Evolutionary conservation across 2,113 vertebrate genomes (phyloP).

Genomic region (Triplophysa tibetana): DNA sequence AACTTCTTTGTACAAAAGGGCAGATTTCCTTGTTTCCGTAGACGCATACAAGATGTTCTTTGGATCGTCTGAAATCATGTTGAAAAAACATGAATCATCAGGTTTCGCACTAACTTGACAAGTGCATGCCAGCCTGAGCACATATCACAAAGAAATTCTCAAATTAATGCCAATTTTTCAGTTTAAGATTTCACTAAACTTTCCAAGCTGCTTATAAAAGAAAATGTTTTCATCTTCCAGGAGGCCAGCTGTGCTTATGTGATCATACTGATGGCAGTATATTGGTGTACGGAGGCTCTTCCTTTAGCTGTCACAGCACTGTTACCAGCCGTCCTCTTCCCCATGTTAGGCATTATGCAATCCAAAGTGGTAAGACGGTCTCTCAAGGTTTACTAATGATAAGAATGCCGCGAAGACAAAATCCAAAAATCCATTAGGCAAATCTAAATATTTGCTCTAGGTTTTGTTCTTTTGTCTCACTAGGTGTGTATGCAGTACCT

Average conservation of each 20-base stretch:
- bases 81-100: background rate
- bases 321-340: constrained; percentile 88
- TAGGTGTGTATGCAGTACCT: constrained; percentile 96
- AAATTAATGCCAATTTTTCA: too few species aligned
- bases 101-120: too few species aligned
- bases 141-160: too few species aligned
- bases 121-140: too few species aligned
- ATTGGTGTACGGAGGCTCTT: constrained; percentile 94
- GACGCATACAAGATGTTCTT: background rate
- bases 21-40: background rate
- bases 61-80: background rate
- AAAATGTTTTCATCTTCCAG: constrained; percentile 67
- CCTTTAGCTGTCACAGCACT: constrained; percentile 89
- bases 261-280: constrained; percentile 90
- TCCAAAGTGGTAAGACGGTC: constrained; percentile 79
- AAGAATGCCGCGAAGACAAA: background rate
- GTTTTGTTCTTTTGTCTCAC: background rate
- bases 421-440: background rate
- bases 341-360: constrained; percentile 86
- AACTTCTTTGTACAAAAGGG: background rate
- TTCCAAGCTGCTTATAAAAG: background rate
- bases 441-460: background rate
- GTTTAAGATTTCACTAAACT: background rate
- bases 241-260: constrained; percentile 87
- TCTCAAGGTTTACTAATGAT: background rate